Conservation (phyloP, 2,797 vertebrate genomes). For the Falco peregrinus region DNA sequence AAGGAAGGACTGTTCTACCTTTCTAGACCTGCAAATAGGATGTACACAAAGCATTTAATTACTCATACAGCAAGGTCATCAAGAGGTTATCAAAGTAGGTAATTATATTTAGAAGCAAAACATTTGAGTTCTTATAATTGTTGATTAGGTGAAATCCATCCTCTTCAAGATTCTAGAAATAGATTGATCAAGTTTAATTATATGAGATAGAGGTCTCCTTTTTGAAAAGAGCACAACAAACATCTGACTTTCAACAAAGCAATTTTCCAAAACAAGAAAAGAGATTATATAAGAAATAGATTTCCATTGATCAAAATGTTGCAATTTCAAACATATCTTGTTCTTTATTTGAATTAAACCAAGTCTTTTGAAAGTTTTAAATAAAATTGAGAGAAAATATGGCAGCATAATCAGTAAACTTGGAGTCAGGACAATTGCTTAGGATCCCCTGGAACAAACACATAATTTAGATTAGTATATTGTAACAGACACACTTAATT, state of each 20-base stretch:
- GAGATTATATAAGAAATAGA: background rate
- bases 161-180: background rate
- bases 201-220: background rate
- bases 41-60: background rate
- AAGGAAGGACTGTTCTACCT: background rate
- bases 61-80: background rate
- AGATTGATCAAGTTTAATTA: background rate
- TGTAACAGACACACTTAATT: background rate
- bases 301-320: background rate
- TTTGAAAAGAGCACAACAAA: background rate
- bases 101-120: background rate
- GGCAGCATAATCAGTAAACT: background rate
- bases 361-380: background rate
- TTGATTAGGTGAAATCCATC: background rate
- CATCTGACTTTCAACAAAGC: background rate
- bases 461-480: background rate
- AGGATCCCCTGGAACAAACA: background rate
- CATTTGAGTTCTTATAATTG: background rate
- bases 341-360: background rate
- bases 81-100: background rate
- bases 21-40: background rate
- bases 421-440: background rate
- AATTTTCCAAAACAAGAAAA: background rate
- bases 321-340: background rate
- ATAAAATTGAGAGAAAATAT: background rate